A percentile compares a stretch with the other conserved stretches of the same genome.
Evolutionary conservation across 2,113 vertebrate genomes (phyloP).

Genomic region (Galemys pyrenaicus): DNA sequence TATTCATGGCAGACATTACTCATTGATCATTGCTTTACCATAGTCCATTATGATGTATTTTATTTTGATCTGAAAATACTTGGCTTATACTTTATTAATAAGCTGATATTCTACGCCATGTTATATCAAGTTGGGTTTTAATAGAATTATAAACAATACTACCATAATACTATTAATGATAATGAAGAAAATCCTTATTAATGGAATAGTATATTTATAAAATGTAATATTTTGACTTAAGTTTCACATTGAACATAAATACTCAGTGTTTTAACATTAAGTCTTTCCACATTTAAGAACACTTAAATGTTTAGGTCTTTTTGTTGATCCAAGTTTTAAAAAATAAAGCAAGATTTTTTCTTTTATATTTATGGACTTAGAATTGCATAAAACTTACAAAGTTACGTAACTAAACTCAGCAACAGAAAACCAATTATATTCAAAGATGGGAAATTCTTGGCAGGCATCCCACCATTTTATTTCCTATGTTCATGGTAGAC

Average conservation of each 20-base stretch:
- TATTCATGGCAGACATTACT: too few species aligned
- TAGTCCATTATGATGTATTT: neutral
- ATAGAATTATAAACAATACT: neutral
- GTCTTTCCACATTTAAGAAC: neutral
- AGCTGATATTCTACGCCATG: neutral
- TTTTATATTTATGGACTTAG: neutral
- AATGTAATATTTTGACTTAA: neutral
- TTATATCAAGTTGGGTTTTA: constrained; percentile 6
- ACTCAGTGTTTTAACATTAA: constrained; percentile 12
- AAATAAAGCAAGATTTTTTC: neutral
- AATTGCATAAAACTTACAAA: neutral
- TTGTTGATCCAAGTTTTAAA: neutral
- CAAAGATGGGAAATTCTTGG: neutral
- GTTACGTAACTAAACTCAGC: neutral
- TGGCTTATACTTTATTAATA: neutral
- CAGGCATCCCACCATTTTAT: neutral
- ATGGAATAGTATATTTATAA: neutral
- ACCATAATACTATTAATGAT: neutral
- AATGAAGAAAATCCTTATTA: neutral
- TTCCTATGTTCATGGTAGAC: neutral
- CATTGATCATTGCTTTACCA: too few species aligned
- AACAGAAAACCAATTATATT: constrained; percentile 19
- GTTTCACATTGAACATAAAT: neutral
- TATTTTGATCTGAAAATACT: constrained; percentile 38
- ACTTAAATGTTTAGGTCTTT: neutral